Percentiles rank a stretch among this genome's conserved stretches.
phyloP scores from a whole-genome alignment of 2,888 invertebrate species.

The Napeogenes inachia region DNA sequence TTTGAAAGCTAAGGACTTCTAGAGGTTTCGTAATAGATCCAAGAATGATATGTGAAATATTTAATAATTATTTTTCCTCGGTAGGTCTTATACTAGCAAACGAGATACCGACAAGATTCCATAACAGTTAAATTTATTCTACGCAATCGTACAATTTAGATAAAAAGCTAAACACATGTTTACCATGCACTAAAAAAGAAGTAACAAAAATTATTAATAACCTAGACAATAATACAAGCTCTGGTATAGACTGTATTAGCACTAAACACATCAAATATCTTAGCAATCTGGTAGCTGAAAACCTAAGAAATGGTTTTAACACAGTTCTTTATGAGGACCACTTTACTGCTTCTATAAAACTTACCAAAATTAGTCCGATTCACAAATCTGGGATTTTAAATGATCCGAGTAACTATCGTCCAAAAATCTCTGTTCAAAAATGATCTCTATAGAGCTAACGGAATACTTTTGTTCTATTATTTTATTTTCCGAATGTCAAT shows the following conservation, averaged over 20 bases:
- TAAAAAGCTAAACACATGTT: background rate
- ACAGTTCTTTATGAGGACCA: slow-evolving; percentile 15
- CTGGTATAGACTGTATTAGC: slow-evolving; percentile 16
- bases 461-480: too few relatives aligned
- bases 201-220: slow-evolving; percentile 1
- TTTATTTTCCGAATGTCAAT: too few relatives aligned
- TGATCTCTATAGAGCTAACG: too few relatives aligned
- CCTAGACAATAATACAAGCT: slow-evolving; percentile 16
- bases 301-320: slow-evolving; percentile 13
- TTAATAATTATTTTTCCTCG: background rate
- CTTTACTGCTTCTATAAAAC: slow-evolving; percentile 18
- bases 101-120: background rate
- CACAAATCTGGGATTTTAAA: background rate
- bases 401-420: background rate
- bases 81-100: background rate
- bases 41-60: background rate
- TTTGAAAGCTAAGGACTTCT: background rate
- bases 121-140: background rate
- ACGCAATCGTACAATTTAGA: background rate
- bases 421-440: background rate
- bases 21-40: background rate
- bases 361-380: slow-evolving; percentile 8
- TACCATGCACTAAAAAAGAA: background rate
- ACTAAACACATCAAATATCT: slow-evolving; percentile 42
- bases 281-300: slow-evolving; percentile 4